A percentile compares a stretch with the other conserved stretches of the same genome.
Evolutionary conservation across 2,797 vertebrate species (phyloP).

Genomic region (Myotis pilosus): DNA sequence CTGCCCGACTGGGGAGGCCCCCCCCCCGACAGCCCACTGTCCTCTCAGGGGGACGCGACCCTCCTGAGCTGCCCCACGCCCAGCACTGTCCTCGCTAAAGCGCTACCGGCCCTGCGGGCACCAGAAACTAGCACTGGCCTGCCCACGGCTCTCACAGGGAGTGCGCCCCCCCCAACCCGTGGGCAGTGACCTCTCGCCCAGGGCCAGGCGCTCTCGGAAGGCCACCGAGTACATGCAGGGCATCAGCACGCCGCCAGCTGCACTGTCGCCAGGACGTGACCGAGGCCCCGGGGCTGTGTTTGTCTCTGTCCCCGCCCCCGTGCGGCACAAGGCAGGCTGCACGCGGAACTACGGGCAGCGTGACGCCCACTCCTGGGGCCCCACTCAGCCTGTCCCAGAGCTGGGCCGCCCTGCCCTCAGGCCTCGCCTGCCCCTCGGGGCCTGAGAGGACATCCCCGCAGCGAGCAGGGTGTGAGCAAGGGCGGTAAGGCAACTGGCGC

Average conservation of each 20-base stretch:
- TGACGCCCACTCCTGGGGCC: no score
- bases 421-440: no score
- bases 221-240: accelerated
- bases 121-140: accelerated
- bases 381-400: no score
- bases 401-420: no score
- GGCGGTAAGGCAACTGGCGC: accelerated
- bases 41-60: background rate
- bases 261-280: accelerated
- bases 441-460: no score
- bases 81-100: accelerated
- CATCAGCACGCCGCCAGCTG: accelerated
- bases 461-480: accelerated
- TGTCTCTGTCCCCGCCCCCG: background rate
- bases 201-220: no score
- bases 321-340: accelerated
- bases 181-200: accelerated
- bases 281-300: background rate
- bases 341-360: no score
- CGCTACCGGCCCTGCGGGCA: accelerated
- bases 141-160: accelerated
- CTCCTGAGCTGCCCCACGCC: no score
- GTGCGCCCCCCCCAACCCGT: accelerated
- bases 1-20: accelerated
- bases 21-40: accelerated